These are phyloP conservation scores for Lottia scabra DNA, from an alignment of 2,888 invertebrate genomes.

Conservation along the genomic window DNA sequence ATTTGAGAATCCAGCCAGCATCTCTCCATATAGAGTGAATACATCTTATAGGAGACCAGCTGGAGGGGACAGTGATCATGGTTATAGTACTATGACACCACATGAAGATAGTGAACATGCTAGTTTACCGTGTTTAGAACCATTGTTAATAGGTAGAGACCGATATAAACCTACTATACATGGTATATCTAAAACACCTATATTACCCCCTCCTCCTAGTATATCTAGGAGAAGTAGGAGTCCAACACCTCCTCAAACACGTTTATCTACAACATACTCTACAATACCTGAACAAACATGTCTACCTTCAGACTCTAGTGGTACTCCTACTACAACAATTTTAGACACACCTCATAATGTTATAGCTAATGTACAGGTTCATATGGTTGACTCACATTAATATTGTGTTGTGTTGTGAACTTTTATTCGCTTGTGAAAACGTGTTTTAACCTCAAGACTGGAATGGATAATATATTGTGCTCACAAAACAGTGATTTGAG, in stretches of 20 bases:
- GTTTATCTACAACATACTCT: slow-evolving; percentile 44
- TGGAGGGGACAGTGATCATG: slow-evolving; percentile 89
- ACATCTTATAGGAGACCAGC: slow-evolving; percentile 81
- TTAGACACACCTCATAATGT: slow-evolving; percentile 74
- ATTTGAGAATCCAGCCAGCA: slow-evolving; percentile 75
- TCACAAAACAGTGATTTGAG: not conserved
- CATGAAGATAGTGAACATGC: slow-evolving; percentile 68
- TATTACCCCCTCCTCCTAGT: slow-evolving; percentile 62
- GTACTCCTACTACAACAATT: slow-evolving; percentile 20
- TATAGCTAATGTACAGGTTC: slow-evolving; percentile 89
- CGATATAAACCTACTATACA: slow-evolving; percentile 59
- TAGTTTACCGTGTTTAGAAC: slow-evolving; percentile 66
- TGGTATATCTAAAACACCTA: slow-evolving; percentile 43
- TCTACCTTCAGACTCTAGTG: slow-evolving; percentile 41
- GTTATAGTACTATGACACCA: slow-evolving; percentile 78
- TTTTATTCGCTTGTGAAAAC: not conserved
- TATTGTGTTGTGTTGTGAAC: slow-evolving; percentile 5
- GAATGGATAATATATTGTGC: not conserved
- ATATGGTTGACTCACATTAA: slow-evolving; percentile 81
- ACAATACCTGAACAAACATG: slow-evolving; percentile 59
- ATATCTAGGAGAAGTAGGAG: slow-evolving; percentile 60
- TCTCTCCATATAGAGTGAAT: slow-evolving; percentile 89
- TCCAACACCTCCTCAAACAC: slow-evolving; percentile 62
- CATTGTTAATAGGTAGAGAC: slow-evolving; percentile 63
- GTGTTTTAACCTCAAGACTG: not conserved